Evolutionary conservation across 2,113 vertebrate species (phyloP).

Genomic region (Catharus bicknelli): DNA sequence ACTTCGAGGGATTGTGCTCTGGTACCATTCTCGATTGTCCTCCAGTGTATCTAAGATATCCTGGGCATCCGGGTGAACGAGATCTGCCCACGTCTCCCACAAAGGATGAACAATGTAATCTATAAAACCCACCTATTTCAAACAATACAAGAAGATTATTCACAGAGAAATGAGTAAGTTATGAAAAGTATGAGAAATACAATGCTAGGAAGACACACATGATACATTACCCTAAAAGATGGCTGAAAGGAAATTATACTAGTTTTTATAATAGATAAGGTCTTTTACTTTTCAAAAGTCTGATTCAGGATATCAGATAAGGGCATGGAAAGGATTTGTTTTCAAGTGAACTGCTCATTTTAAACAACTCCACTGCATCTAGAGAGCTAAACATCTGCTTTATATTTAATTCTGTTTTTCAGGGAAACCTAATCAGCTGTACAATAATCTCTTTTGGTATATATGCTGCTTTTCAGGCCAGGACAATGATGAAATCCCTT

Average conservation of each 20-base stretch:
- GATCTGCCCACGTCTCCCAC: constrained; percentile 98
- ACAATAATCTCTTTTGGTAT: background rate
- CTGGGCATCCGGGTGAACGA: constrained; percentile 96
- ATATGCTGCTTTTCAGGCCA: background rate
- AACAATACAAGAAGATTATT: background rate
- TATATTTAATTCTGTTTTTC: background rate
- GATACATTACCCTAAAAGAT: background rate
- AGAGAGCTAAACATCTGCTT: background rate
- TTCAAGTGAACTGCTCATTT: background rate
- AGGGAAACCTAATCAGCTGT: background rate
- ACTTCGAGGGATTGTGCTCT: constrained; percentile 99
- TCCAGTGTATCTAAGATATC: constrained; percentile 97
- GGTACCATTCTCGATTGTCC: constrained; percentile 99
- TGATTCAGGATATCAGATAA: background rate
- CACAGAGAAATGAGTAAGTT: background rate
- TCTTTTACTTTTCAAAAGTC: background rate
- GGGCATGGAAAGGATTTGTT: background rate
- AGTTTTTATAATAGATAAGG: background rate
- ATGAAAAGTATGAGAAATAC: background rate
- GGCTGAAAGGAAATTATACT: background rate
- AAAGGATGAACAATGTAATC: constrained; percentile 98
- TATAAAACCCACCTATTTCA: constrained; percentile 93
- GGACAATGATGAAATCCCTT: background rate
- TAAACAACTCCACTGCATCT: background rate
- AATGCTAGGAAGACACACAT: background rate